Evolutionary conservation across 2,888 invertebrate species (phyloP).

Genomic region (Sympetrum striolatum): DNA sequence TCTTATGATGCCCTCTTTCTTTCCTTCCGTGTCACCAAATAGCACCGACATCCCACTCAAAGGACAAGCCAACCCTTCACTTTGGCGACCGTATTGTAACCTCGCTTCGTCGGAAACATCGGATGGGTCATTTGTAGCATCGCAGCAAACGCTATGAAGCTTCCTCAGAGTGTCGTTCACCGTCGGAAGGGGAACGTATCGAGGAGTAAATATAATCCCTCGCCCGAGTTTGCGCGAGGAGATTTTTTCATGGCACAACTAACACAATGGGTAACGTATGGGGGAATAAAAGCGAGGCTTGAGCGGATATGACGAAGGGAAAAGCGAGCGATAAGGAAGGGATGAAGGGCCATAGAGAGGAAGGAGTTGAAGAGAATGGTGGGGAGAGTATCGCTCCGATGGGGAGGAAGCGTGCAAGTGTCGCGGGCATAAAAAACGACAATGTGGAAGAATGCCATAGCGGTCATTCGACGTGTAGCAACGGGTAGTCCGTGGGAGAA

Average conservation of each 20-base stretch:
- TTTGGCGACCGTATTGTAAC: not conserved
- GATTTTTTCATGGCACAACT: not conserved
- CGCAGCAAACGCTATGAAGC: not conserved
- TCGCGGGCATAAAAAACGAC: not conserved
- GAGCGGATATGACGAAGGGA: not conserved
- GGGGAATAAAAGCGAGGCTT: not conserved
- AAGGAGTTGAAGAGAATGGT: not conserved
- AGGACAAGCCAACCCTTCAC: not conserved
- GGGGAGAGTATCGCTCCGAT: not conserved
- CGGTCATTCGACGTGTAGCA: not conserved
- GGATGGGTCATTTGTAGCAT: not conserved
- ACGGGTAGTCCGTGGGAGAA: not conserved
- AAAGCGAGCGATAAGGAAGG: not conserved
- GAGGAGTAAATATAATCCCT: not conserved
- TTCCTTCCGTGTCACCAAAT: not conserved
- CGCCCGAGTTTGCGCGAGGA: not conserved
- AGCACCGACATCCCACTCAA: not conserved
- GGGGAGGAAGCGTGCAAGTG: not conserved
- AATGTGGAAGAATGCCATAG: not conserved
- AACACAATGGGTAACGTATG: not conserved
- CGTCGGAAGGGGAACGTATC: not conserved
- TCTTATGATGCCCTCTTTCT: not conserved
- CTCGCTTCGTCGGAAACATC: not conserved
- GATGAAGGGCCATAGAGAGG: not conserved
- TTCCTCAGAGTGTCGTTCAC: not conserved